These are phyloP conservation scores for Stylophora pistillata DNA, from an alignment of 64 coral and sea anemone species.

Conservation along the genomic window DNA sequence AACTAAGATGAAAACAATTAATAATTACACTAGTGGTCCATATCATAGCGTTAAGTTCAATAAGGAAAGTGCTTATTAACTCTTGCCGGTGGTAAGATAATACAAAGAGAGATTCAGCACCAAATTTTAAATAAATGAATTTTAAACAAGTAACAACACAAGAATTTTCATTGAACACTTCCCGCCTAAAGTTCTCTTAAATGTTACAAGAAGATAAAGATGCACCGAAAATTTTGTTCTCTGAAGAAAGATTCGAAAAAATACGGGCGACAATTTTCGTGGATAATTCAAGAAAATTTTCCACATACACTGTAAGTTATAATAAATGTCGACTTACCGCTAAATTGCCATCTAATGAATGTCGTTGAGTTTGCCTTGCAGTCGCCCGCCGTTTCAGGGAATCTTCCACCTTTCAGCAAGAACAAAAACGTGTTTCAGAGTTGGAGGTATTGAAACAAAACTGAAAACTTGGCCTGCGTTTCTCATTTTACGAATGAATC, in stretches of 20 bases:
- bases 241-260: background rate
- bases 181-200: background rate
- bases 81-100: background rate
- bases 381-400: constrained; percentile 61
- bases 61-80: background rate
- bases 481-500: background rate
- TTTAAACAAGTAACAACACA: constrained; percentile 13
- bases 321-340: constrained; percentile 51
- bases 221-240: background rate
- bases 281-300: background rate
- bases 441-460: constrained; percentile 1
- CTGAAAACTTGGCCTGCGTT: background rate
- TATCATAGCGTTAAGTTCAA: background rate
- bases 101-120: background rate
- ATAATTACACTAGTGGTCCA: too few species aligned
- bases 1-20: too few species aligned
- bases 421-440: background rate
- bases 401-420: constrained; percentile 69
- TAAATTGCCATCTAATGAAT: constrained; percentile 73
- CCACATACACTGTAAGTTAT: background rate
- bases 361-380: constrained; percentile 47
- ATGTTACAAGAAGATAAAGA: background rate
- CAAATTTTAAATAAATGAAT: background rate
- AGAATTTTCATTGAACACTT: constrained; percentile 5
- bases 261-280: background rate